These are phyloP conservation scores for Anoplius nigerrimus DNA, from an alignment of 2,888 invertebrate genomes.

Conservation along the genomic window DNA sequence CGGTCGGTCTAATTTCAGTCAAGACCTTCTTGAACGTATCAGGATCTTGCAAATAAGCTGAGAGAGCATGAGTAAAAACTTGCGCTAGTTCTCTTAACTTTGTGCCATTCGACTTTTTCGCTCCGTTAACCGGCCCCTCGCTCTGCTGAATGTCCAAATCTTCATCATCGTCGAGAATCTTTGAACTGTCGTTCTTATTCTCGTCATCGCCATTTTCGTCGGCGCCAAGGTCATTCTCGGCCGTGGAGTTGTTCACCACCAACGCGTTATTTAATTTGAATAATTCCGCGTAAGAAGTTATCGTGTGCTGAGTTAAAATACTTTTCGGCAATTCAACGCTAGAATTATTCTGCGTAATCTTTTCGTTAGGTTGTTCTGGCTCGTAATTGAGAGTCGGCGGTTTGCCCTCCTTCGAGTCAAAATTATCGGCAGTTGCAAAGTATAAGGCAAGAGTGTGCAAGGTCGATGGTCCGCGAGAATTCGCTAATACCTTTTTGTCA, in stretches of 20 bases:
- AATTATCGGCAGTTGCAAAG: conserved; percentile 82
- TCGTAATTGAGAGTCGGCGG: conserved; percentile 39
- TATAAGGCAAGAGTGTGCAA: conserved; percentile 87
- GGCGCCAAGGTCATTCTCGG: conserved; percentile 13
- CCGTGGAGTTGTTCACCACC: conserved; percentile 52
- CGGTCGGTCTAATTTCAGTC: conserved; percentile 87
- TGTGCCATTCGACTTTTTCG: conserved; percentile 78
- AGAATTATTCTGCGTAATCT: conserved; percentile 11
- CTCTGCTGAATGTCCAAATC: conserved; percentile 80
- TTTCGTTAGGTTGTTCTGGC: background rate
- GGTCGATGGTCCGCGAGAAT: conserved; percentile 84
- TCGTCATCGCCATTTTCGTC: conserved; percentile 53
- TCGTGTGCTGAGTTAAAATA: conserved; percentile 82
- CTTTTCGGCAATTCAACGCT: conserved; percentile 75
- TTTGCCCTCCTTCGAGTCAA: conserved; percentile 67
- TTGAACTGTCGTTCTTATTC: background rate
- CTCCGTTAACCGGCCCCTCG: conserved; percentile 79
- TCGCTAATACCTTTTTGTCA: background rate
- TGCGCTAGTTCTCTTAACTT: conserved; percentile 85
- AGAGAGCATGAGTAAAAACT: conserved; percentile 89
- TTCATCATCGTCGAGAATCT: conserved; percentile 55
- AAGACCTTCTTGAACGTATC: conserved; percentile 86
- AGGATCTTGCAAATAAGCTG: conserved; percentile 89
- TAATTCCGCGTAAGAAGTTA: conserved; percentile 79
- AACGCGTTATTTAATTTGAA: conserved; percentile 72